phyloP scores from a whole-genome alignment of 2,113 vertebrate genomes.

The Potamarius usumacintae region DNA sequence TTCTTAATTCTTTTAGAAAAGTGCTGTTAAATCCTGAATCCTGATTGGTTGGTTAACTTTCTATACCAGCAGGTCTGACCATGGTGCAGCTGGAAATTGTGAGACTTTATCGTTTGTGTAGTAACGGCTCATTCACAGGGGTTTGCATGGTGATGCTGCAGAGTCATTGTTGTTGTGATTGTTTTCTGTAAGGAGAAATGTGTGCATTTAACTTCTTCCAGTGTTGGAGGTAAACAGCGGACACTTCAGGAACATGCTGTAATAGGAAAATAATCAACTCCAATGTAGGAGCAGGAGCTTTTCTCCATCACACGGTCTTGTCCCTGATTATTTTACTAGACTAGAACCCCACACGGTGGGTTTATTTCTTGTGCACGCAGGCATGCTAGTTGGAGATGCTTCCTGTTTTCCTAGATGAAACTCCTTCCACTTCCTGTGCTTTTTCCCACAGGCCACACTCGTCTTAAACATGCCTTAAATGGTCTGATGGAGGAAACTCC shows the following conservation, averaged over 20 bases:
- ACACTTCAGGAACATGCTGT: no score
- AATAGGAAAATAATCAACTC: no score
- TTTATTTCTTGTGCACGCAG: neutral
- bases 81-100: neutral
- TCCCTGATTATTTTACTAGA: neutral
- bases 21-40: neutral
- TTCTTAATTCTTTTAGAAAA: neutral
- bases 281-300: neutral
- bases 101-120: neutral
- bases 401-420: neutral
- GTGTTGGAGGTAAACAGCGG: neutral
- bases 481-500: neutral
- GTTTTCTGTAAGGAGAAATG: no score
- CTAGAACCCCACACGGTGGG: neutral
- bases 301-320: neutral
- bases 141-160: no score
- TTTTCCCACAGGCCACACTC: neutral
- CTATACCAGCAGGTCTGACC: neutral
- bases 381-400: neutral
- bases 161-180: no score
- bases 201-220: no score
- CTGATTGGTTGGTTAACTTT: neutral
- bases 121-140: neutral
- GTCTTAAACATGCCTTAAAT: slow-evolving; percentile 14
- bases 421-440: neutral